Evolutionary conservation across 2,888 invertebrate species (phyloP).

Genomic region (Ellobium chinense): DNA sequence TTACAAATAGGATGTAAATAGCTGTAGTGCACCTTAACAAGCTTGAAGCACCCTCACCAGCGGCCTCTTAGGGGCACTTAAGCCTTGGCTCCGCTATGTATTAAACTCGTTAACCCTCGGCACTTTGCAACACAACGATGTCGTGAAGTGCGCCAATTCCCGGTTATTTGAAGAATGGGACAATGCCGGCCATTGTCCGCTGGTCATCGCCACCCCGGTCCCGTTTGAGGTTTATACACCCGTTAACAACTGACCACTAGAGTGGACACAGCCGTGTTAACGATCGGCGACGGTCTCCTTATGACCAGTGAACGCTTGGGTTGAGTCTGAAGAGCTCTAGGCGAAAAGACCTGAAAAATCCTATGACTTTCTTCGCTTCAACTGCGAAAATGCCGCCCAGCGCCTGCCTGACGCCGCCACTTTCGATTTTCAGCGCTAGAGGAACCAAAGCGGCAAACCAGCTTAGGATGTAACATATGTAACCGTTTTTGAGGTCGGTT

Average conservation of each 20-base stretch:
- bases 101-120: too few species aligned
- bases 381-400: neutral
- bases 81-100: too few species aligned
- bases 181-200: neutral
- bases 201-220: neutral
- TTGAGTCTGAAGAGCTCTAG: neutral
- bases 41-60: too few species aligned
- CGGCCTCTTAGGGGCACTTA: too few species aligned
- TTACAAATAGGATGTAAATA: too few species aligned
- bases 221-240: neutral
- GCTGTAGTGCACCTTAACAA: too few species aligned
- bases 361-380: neutral
- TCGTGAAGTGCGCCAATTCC: neutral
- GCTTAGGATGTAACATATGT: too few species aligned
- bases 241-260: neutral
- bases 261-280: neutral
- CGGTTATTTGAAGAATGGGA: neutral
- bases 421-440: neutral
- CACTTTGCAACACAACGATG: too few species aligned
- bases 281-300: neutral
- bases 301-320: neutral
- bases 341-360: conserved; percentile 9
- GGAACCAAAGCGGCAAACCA: neutral
- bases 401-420: neutral
- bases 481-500: too few species aligned